Evolutionary conservation across 2,888 invertebrate species (phyloP), one percentile per base, ranked within the genome.

Genomic region (Tiphia femorata): DNA sequence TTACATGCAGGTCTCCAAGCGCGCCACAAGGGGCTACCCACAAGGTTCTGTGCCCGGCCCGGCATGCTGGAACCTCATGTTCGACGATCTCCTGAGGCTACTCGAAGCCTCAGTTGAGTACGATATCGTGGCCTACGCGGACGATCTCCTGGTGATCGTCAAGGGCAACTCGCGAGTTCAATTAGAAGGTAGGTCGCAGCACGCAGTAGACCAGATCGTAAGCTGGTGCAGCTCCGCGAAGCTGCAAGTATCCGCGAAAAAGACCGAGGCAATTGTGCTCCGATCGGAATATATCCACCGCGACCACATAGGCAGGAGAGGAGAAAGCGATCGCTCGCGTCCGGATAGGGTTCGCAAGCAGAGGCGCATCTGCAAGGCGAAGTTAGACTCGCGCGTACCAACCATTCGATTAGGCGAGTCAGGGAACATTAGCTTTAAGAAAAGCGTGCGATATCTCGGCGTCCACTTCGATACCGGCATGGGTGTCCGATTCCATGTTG

Each of bases 21-120:
- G n/a, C 10, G 30, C 41, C 0, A 43, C 46, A 1, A 52, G 50
- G 5, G 64, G 62, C 1, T 64, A 62, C 23, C 67, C 56, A 0
- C 64, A 67, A 10, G 60, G 64, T 0, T 64, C 66, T 0, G 41
- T 67, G 0, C 12, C 64, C 0, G 56, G 61, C 1, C 57, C 66
- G 0, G 14, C 14, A 1, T 17, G 35, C 25, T 61, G 53, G 50
- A 61, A 58, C 29, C 2, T 62, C 1, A 35, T 54, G 7, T 57
- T 61, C 19, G 50, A 61, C 16, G 30, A 7, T 1, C 7, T 47
- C 0, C 33, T 61, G 7, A 20, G 16, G 1, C 1, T 5, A 1
- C 12, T 40, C 19, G 3, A 49, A 8, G 0, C 16, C 1, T 30
- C 29, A 12, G 6, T 41, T 1, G 21, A 8, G 19, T 2, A 27